Conservation (phyloP, 2,797 vertebrate species). For the Chaetophractus vellerosus region DNA sequence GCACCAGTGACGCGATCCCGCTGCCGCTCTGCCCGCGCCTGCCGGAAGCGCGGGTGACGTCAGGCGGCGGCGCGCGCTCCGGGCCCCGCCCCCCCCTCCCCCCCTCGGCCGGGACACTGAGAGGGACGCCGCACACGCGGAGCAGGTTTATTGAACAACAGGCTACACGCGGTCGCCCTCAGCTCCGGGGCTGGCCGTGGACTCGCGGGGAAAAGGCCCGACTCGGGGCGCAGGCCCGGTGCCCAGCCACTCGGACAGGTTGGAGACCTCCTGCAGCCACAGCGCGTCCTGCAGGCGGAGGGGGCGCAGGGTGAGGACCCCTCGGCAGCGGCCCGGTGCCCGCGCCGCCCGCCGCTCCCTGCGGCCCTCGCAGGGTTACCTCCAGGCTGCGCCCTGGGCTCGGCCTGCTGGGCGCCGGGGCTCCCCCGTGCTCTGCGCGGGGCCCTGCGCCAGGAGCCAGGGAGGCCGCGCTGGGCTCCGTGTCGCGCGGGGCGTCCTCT, state of each 20-base stretch:
- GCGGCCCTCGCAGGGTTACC: not conserved
- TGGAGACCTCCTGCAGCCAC: conserved; percentile 85
- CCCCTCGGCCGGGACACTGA: not conserved
- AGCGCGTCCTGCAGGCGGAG: conserved; percentile 76
- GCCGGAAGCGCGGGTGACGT: conserved; percentile 16
- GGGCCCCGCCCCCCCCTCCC: not conserved
- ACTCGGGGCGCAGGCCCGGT: not conserved
- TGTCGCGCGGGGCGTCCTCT: not conserved
- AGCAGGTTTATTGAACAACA: conserved; percentile 31
- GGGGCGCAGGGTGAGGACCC: not conserved
- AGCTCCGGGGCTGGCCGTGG: accelerated
- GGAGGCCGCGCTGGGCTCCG: not conserved
- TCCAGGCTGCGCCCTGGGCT: not conserved
- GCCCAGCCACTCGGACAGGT: conserved; percentile 85
- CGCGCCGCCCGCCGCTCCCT: not conserved
- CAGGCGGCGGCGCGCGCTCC: not conserved
- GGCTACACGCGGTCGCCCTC: accelerated
- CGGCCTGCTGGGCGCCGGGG: not conserved
- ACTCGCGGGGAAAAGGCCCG: not conserved
- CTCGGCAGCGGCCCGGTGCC: not conserved
- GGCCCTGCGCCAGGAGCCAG: not conserved
- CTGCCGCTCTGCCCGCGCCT: not conserved
- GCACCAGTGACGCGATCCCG: conserved; percentile 71
- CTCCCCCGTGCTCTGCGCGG: not conserved
- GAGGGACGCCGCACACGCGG: accelerated